Conservation (phyloP, 2,888 invertebrate genomes). For the Subacronicta megacephala region DNA sequence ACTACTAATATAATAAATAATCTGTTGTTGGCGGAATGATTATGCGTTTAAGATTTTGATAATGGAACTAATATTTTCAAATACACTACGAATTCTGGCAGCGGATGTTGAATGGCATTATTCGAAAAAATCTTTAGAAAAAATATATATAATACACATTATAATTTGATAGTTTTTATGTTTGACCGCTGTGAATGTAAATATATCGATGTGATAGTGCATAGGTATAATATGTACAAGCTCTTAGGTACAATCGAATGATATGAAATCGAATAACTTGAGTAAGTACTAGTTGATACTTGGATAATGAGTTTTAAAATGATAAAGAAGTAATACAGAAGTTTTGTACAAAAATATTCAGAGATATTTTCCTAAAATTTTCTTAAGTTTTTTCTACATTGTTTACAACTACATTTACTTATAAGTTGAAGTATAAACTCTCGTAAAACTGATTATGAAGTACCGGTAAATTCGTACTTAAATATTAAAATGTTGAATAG, state of each 20-base stretch:
- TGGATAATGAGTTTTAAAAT: constrained; percentile 63
- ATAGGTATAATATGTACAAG: constrained; percentile 76
- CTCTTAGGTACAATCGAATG: constrained; percentile 80
- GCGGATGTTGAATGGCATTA: constrained; percentile 60
- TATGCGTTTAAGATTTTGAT: constrained; percentile 6
- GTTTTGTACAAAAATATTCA: constrained; percentile 83
- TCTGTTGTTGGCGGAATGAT: constrained; percentile 22
- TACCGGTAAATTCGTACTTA: too few relatives aligned
- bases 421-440: constrained; percentile 43
- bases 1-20: too few relatives aligned
- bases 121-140: constrained; percentile 77
- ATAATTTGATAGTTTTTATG: constrained; percentile 57
- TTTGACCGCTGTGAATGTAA: constrained; percentile 69
- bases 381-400: constrained; percentile 42
- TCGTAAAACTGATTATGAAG: constrained; percentile 33
- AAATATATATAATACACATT: constrained; percentile 67
- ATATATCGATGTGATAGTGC: constrained; percentile 66
- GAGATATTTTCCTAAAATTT: constrained; percentile 72
- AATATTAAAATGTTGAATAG: too few relatives aligned
- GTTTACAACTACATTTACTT: constrained; percentile 53
- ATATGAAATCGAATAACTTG: constrained; percentile 79
- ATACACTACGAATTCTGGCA: constrained; percentile 35
- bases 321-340: constrained; percentile 64
- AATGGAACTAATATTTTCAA: constrained; percentile 5
- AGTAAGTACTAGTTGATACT: constrained; percentile 77